Base-by-base conservation (phyloP, 1,140 invertebrate species). In the Drosophila subobscura region DNA sequence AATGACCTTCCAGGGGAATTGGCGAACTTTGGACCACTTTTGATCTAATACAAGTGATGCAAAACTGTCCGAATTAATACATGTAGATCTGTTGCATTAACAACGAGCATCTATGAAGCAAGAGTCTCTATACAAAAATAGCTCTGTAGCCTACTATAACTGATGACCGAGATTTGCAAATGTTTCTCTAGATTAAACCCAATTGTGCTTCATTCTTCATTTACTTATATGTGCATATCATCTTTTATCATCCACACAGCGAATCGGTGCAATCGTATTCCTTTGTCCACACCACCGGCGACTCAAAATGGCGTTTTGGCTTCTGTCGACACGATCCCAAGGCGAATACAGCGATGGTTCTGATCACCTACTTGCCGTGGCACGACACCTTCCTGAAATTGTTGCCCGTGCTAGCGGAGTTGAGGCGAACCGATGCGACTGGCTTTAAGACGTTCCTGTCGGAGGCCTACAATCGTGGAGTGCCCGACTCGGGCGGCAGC, bases 281-380 rank as follows among this genome's bases (percentile, higher is more conserved):
- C 10, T 99, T 99, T 93, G 97, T 98, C 29, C 92, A 99, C 72
- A 99, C 98, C 16, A 97, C 96, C 80, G 93, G 96, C 77, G 97
- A 98, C 91, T 98, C 97, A 25, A 98, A 98, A 93, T 99, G 97
- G 95, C 97, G 96, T 40, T 99, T 98, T 94, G 98, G 98, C 66
- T 99, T 98, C 92, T 98, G 97, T 92, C 95, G 97, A 45, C 97
- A 98, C 90, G 96, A 98, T 92, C 96, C 96, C 12, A 95, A 96
- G 86, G 94, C 95, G 12, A 93, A 95, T 89, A 95, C 95, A 42
- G 94, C 96, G 57, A 92, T 97, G 77, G 95, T 97, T 44, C 90
- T 97, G 49, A 92, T 96, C 61, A 98, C 97, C 83, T 96, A 95
- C 91, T 93, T 99, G 75, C 97, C 98, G 71, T 99, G 98, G 98